A percentile compares a stretch with the other conserved stretches of the same genome.
phyloP scores from a whole-genome alignment of 1,140 invertebrate species.

The Sipha flava region DNA sequence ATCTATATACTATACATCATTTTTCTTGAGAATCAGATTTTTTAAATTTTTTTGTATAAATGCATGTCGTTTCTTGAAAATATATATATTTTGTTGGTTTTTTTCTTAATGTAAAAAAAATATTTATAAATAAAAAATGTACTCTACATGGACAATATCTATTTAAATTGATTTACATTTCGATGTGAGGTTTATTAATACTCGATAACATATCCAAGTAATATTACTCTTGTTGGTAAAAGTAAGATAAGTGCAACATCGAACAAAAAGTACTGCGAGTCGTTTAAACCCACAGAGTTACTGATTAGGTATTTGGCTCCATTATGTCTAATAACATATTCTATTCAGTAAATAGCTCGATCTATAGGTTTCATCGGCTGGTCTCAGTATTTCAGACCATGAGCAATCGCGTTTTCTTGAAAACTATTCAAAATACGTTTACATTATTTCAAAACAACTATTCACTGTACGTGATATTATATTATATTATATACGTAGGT shows the following conservation, averaged over 20 bases:
- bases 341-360: conserved; percentile 49
- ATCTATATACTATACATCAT: no score
- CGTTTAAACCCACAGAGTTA: conserved; percentile 35
- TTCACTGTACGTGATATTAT: background rate
- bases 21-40: no score
- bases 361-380: conserved; percentile 44
- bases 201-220: background rate
- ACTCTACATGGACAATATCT: no score
- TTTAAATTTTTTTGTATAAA: no score
- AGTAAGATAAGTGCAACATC: conserved; percentile 28
- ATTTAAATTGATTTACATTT: background rate
- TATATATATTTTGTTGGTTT: no score
- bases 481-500: background rate
- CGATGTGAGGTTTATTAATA: background rate
- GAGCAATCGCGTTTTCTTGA: background rate
- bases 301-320: conserved; percentile 41
- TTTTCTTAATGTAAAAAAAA: no score
- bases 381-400: conserved; percentile 42
- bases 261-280: conserved; percentile 37
- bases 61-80: no score
- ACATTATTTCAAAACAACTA: background rate
- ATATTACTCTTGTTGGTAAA: background rate
- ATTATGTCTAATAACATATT: conserved; percentile 50
- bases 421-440: background rate
- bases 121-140: no score